A percentile compares a stretch with the other conserved stretches of the same genome.
Conservation (phyloP, 2,797 vertebrate species). For the Heterohyrax brucei region DNA sequence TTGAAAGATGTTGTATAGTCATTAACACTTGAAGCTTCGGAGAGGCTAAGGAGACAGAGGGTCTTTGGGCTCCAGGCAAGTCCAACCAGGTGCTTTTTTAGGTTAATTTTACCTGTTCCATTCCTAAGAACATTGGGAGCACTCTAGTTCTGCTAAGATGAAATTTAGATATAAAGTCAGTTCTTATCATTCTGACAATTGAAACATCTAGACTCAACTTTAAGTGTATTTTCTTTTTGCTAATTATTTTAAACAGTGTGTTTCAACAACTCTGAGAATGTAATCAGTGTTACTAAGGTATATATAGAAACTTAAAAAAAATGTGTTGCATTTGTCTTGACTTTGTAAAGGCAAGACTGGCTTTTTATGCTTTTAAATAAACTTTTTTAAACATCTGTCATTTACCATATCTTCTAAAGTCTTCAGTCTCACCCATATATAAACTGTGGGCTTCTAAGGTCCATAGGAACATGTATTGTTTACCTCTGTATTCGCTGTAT, state of each 20-base stretch:
- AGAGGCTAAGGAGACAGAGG: background rate
- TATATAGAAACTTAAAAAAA: background rate
- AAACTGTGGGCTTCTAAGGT: conserved; percentile 56
- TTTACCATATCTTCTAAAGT: conserved; percentile 57
- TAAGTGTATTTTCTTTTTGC: conserved; percentile 51
- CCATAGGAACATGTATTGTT: background rate
- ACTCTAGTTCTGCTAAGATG: conserved; percentile 47
- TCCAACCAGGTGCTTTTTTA: background rate
- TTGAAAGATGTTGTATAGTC: conserved; percentile 52
- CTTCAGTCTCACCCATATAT: conserved; percentile 11
- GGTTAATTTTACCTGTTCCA: background rate
- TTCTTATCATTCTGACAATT: conserved; percentile 4
- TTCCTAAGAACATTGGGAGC: conserved; percentile 43
- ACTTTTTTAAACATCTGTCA: conserved; percentile 38
- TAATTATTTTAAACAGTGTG: conserved; percentile 48
- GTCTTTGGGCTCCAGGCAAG: background rate
- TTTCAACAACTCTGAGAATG: background rate
- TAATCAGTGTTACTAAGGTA: background rate
- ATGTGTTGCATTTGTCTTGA: conserved; percentile 17
- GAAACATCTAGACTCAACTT: conserved; percentile 60
- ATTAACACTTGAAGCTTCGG: conserved; percentile 17
- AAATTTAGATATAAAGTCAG: conserved; percentile 35
- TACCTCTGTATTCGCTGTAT: background rate
- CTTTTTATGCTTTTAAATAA: conserved; percentile 69
- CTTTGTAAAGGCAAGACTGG: conserved; percentile 67